Base-by-base conservation (phyloP, 2,888 invertebrate genomes). In the Ceraclea dissimilis region DNA sequence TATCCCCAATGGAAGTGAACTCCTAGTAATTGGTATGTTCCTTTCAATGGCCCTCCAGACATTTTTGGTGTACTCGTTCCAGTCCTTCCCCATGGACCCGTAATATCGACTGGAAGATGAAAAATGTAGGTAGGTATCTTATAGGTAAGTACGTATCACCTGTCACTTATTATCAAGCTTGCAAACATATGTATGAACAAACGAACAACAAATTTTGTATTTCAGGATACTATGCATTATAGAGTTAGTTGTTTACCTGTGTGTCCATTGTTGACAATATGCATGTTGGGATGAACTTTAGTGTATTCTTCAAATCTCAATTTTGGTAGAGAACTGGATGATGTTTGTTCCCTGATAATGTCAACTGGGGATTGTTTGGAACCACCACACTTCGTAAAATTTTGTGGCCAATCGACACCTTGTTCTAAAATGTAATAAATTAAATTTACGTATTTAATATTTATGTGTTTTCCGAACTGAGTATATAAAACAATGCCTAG, bases 1-100 rank as follows among this genome's bases (percentile, higher is more conserved):
- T 73, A 72, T 26, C 83, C 81, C 83, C 83, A 84, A 34, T 78
- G 78, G 60, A 83, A 81, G 47, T 76, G 68, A 33, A 80, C 66
- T 52, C 79, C 76, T 13, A 74, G 68, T 52, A 83, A 78, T 10
- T 73, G 72, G 62, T 81, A 83, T 20, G 67, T 67, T 31, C 73
- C 70, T 26, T 70, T 64, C 20, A 82, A 65, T 22, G 81, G 79
- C 2, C 82, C 82, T 1, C 54, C 54, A 16, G 16, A 2, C 11
- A 58, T 22, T 17, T 17, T 51, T 2, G 58, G 58, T 16, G 13
- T 6, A 5, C 2, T 8, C 1, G n/a, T 6, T 20, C 2, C 48
- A 13, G 20, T 22, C 11, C 8, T 33, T 8, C 33, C 47, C 56
- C 56, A 51, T 10, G 49, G 47, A 18, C 51, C 56, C n/a, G 4